Evolutionary conservation across 2,888 invertebrate species (phyloP).

Genomic region (Orthonevra nobilis): DNA sequence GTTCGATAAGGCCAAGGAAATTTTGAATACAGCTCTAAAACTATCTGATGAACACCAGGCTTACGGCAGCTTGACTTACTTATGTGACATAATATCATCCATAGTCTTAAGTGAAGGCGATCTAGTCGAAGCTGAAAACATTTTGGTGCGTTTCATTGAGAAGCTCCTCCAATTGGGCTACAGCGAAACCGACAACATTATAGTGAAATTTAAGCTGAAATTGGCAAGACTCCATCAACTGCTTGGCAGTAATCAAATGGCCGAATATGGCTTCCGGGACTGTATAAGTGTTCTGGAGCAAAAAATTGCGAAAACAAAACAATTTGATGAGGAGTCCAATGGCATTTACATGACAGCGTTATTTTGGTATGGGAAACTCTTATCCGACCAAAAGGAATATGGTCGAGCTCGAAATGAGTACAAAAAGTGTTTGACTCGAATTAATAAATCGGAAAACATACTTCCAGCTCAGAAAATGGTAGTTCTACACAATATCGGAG

Average conservation of each 20-base stretch:
- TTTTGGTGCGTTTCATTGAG: slow-evolving; percentile 79
- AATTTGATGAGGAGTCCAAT: slow-evolving; percentile 78
- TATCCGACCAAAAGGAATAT: slow-evolving; percentile 75
- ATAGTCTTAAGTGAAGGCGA: slow-evolving; percentile 79
- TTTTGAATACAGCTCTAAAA: slow-evolving; percentile 78
- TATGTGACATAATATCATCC: slow-evolving; percentile 80
- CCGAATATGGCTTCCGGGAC: slow-evolving; percentile 80
- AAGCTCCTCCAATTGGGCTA: slow-evolving; percentile 78
- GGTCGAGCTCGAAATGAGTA: slow-evolving; percentile 77
- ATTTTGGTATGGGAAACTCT: slow-evolving; percentile 81
- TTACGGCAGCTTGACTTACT: slow-evolving; percentile 71
- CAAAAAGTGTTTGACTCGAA: slow-evolving; percentile 78
- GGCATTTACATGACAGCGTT: slow-evolving; percentile 79
- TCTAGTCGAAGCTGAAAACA: slow-evolving; percentile 78
- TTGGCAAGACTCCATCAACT: slow-evolving; percentile 79
- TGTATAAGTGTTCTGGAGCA: slow-evolving; percentile 78
- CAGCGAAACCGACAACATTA: slow-evolving; percentile 77
- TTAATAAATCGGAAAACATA: slow-evolving; percentile 78
- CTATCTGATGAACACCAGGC: slow-evolving; percentile 79
- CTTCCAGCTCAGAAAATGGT: slow-evolving; percentile 80
- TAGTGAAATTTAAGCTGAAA: slow-evolving; percentile 80
- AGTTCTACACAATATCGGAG: slow-evolving; percentile 79
- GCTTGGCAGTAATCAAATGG: slow-evolving; percentile 76
- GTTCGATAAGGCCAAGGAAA: slow-evolving; percentile 77
- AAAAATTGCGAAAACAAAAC: slow-evolving; percentile 77